Evolutionary conservation across 2,113 vertebrate genomes (phyloP).

Genomic region (Oreotrochilus melanogaster): DNA sequence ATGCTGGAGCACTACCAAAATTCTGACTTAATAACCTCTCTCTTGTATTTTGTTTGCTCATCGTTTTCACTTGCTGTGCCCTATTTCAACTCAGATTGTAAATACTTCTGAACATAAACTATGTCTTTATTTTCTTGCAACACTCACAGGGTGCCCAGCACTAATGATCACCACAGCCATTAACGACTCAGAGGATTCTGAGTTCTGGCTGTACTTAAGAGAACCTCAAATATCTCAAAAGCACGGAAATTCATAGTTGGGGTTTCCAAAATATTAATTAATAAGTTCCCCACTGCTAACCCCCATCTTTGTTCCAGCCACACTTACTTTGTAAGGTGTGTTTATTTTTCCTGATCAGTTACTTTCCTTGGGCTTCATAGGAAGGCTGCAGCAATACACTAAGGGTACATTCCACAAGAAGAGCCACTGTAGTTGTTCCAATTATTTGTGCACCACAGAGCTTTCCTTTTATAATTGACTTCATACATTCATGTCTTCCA

Average conservation of each 20-base stretch:
- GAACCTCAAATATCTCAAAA: background rate
- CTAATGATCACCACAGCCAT: conserved; percentile 30
- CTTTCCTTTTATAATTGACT: conserved; percentile 61
- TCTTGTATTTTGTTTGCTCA: background rate
- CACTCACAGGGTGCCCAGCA: background rate
- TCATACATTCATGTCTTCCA: conserved; percentile 31
- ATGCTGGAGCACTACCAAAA: background rate
- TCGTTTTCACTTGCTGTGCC: background rate
- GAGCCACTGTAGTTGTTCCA: background rate
- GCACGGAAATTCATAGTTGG: background rate
- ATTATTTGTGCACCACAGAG: conserved; percentile 23
- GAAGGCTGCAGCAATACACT: background rate
- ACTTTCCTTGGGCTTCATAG: background rate
- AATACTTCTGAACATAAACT: background rate
- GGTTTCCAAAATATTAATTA: conserved; percentile 38
- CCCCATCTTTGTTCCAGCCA: background rate
- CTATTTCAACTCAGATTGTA: background rate
- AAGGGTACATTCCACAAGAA: conserved; percentile 8
- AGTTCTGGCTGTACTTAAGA: conserved; percentile 37
- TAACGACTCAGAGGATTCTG: background rate
- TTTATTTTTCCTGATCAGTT: background rate
- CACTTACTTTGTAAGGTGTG: background rate
- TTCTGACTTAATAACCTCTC: background rate
- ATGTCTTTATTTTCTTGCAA: background rate
- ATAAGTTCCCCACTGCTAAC: conserved; percentile 5